Evolutionary conservation across 2,888 invertebrate species (phyloP).

Genomic region (Eudasyphora cyanicolor): DNA sequence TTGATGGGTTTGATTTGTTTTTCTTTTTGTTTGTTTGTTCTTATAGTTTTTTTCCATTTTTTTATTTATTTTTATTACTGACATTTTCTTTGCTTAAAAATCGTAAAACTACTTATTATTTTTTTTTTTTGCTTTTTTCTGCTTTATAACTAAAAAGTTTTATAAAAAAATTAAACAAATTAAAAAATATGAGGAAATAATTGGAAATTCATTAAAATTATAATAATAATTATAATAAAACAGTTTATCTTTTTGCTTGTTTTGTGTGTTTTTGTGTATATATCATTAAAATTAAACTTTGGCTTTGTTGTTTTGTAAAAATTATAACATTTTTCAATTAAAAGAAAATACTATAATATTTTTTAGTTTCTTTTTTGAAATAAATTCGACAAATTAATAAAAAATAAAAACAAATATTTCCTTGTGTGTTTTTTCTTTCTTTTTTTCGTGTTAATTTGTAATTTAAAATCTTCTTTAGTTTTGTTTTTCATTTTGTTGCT

Average conservation of each 20-base stretch:
- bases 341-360: constrained; percentile 50
- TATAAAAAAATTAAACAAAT: constrained; percentile 52
- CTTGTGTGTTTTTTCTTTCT: constrained; percentile 43
- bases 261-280: constrained; percentile 56
- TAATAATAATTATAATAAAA: constrained; percentile 39
- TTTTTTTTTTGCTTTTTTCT: constrained; percentile 15
- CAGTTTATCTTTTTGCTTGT: constrained; percentile 44
- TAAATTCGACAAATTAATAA: constrained; percentile 48
- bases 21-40: constrained; percentile 57
- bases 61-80: constrained; percentile 53
- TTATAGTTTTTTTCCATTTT: constrained; percentile 34
- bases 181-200: constrained; percentile 44
- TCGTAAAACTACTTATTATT: constrained; percentile 50
- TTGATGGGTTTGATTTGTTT: constrained; percentile 78
- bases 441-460: constrained; percentile 36
- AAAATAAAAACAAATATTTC: constrained; percentile 48
- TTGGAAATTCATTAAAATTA: constrained; percentile 44
- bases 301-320: constrained; percentile 71
- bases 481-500: constrained; percentile 19
- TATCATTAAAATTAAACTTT: constrained; percentile 75
- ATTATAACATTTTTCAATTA: constrained; percentile 57
- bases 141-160: constrained; percentile 24
- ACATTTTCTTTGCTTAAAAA: constrained; percentile 52
- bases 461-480: constrained; percentile 43
- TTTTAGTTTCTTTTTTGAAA: constrained; percentile 31